These are phyloP conservation scores for Caenorhabditis doughertyi DNA, from an alignment of 2,888 invertebrate genomes.

Conservation along the genomic window DNA sequence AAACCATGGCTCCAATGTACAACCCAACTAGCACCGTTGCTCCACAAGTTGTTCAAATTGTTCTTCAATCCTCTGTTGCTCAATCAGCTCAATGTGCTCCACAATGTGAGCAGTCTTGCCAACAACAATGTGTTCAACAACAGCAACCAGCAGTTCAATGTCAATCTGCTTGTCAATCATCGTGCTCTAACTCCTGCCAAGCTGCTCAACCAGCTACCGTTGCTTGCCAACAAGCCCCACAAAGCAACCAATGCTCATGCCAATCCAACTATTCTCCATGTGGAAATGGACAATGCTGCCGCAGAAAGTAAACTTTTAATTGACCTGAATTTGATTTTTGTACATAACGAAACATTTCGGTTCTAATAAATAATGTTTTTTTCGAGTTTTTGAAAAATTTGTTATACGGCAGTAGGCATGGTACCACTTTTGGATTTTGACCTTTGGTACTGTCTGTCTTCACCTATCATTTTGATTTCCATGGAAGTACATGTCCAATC, in stretches of 20 bases:
- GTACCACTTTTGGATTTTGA: no score
- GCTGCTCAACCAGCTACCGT: constrained; percentile 62
- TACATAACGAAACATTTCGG: constrained; percentile 23
- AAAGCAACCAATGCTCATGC: constrained; percentile 44
- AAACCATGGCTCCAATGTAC: constrained; percentile 39
- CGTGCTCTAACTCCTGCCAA: constrained; percentile 60
- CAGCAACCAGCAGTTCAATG: constrained; percentile 52
- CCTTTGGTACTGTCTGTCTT: no score
- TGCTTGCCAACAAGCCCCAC: constrained; percentile 60
- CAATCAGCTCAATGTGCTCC: constrained; percentile 63
- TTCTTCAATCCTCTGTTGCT: constrained; percentile 59
- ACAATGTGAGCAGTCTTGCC: constrained; percentile 58
- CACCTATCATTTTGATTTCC: neutral
- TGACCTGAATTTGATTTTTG: constrained; percentile 12
- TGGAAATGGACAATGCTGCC: constrained; percentile 51
- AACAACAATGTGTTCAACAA: constrained; percentile 66
- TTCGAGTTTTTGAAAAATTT: no score
- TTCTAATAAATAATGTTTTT: constrained; percentile 28
- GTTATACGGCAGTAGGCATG: no score
- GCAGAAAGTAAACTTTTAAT: constrained; percentile 38
- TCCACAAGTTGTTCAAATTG: constrained; percentile 60
- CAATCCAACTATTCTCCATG: constrained; percentile 51
- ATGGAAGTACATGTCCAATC: neutral
- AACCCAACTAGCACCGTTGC: constrained; percentile 41
- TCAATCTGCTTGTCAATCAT: constrained; percentile 61